phyloP scores from a whole-genome alignment of 92 coral and sea anemone species.

The Epizoanthus scotinus region DNA sequence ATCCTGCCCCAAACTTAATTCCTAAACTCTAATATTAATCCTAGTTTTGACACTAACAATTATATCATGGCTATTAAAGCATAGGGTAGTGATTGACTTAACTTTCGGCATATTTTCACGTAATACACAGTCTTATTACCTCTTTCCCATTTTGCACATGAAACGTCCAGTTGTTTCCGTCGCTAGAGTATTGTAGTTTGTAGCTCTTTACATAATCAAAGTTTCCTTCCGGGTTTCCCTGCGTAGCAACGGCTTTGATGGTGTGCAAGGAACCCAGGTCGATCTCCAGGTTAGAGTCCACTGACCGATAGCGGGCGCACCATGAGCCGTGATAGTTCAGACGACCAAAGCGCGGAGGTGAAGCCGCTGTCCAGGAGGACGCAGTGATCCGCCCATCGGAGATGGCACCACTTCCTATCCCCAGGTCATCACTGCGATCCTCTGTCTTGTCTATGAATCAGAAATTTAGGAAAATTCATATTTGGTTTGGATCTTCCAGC shows the following conservation, averaged over 20 bases:
- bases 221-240: slow-evolving; percentile 84
- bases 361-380: slow-evolving; percentile 72
- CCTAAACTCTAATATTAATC: no score
- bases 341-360: slow-evolving; percentile 71
- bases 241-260: slow-evolving; percentile 79
- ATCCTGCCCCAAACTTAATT: no score
- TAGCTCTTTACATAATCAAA: slow-evolving; percentile 79
- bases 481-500: no score
- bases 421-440: slow-evolving; percentile 66
- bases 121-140: slow-evolving; percentile 33
- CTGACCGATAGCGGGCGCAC: slow-evolving; percentile 61
- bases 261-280: slow-evolving; percentile 75
- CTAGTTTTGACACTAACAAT: no score
- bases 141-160: slow-evolving; percentile 77
- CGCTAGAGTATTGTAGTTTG: slow-evolving; percentile 62
- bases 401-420: slow-evolving; percentile 59
- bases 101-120: no score
- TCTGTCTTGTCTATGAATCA: not conserved
- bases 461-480: not conserved
- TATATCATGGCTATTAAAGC: no score
- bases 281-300: slow-evolving; percentile 37
- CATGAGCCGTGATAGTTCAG: slow-evolving; percentile 65
- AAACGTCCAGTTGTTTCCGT: slow-evolving; percentile 65
- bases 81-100: no score
- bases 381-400: slow-evolving; percentile 68